Evolutionary conservation across 2,797 vertebrate genomes (phyloP).

Genomic region (Adelosebastes latens): DNA sequence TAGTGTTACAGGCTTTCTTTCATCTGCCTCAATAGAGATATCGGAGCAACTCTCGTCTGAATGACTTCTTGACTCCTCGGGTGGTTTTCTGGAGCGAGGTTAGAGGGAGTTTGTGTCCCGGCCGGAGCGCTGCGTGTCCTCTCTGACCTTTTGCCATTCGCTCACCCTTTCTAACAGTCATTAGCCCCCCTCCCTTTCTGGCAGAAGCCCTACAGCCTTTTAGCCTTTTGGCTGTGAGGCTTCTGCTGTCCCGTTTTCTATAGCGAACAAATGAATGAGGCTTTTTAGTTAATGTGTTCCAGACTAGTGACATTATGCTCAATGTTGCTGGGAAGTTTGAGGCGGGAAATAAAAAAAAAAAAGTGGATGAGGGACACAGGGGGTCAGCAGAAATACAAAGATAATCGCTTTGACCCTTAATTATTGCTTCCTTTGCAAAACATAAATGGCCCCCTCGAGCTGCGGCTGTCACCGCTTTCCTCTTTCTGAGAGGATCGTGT

Average conservation of each 20-base stretch:
- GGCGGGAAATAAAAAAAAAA: slow-evolving; percentile 33
- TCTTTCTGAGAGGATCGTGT: slow-evolving; percentile 51
- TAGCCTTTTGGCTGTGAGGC: slow-evolving; percentile 51
- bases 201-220: slow-evolving; percentile 39
- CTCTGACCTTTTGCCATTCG: slow-evolving; percentile 71
- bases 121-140: slow-evolving; percentile 30
- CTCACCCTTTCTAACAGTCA: slow-evolving; percentile 43
- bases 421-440: slow-evolving; percentile 78
- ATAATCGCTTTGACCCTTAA: slow-evolving; percentile 81
- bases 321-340: slow-evolving; percentile 34
- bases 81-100: slow-evolving; percentile 40
- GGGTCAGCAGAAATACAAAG: slow-evolving; percentile 74
- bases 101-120: slow-evolving; percentile 21
- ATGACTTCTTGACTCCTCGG: slow-evolving; percentile 63
- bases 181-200: slow-evolving; percentile 21
- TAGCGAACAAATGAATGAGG: slow-evolving; percentile 58
- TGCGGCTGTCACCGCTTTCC: slow-evolving; percentile 46
- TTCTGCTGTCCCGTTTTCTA: slow-evolving; percentile 52
- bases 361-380: slow-evolving; percentile 33
- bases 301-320: slow-evolving; percentile 60
- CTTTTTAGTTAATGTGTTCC: slow-evolving; percentile 75
- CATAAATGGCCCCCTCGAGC: slow-evolving; percentile 47
- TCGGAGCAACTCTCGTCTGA: slow-evolving; percentile 33
- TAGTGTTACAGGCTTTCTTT: slow-evolving; percentile 71
- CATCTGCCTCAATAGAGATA: slow-evolving; percentile 70